Evolutionary conservation across 2,888 invertebrate species (phyloP), one percentile per base, ranked within the genome.

Genomic region (Schizaphis graminum): DNA sequence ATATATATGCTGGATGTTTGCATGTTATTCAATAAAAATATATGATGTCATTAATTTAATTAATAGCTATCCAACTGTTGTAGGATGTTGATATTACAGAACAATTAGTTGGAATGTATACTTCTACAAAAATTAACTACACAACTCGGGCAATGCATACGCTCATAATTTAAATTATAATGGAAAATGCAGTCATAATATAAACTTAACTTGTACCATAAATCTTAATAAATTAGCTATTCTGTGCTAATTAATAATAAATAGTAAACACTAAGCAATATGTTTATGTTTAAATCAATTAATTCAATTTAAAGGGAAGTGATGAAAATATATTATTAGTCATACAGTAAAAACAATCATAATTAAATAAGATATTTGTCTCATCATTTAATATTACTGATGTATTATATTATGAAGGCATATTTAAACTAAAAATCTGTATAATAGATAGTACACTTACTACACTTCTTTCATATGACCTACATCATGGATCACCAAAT

Each of bases 1-100:
- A 26, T 57, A 3, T 53, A 3, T 53, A 53, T 89, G 16, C 16
- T 47, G 16, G 26, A 26, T 13, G n/a, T 77, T 67, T 49, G 35
- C 13, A 35, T 77, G n/a, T 77, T 67, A 91, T 77, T 67, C 47
- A 90, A 44, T 47, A 49, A 24, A 28, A 77, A 49, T 49, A 49
- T n/a, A 49, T n/a, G 35, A 90, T 90, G 61, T 44, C 44, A 89
- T 89, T 89, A 89, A 61, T 7, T 90, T 47, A 47, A 67, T 91
- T 67, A 77, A 91, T 77, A 67, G 49, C 47, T 91, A 88, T 35
- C n/a, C n/a, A 67, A 67, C 35, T 49, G 47, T 49, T 67, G 67
- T 67, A 24, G 49, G 77, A 49, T 49, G 49, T 61, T 57, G 35
- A 44, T 61, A 89, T 28, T 44, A 56, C 61, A 28, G 28, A 41